Base-by-base conservation (phyloP, 2,888 invertebrate genomes). In the Drosophila greeni region DNA sequence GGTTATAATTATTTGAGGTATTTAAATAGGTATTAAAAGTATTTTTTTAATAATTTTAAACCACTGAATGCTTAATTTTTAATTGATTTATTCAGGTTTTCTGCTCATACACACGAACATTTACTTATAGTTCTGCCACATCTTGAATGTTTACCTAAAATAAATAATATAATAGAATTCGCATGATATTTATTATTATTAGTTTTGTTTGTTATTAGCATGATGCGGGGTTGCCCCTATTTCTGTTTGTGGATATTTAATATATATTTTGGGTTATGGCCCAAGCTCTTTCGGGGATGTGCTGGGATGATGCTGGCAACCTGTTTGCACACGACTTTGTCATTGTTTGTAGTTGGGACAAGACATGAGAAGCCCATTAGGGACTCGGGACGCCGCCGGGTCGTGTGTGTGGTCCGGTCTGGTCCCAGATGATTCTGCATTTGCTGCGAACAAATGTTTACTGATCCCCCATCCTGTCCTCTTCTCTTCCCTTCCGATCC, bases 351-450 rank as follows among this genome's bases (percentile, higher is more conserved):
- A 12, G 52, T 20, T 20, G 51, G 37, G 37, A 37, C 26, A 36
- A 52, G 53, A 56, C 55, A 56, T 14, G 53, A 29, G 55, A 56
- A 52, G 53, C 36, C 52, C 55, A 56, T 56, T 56, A 56, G 55
- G 55, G 26, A 37, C 20, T 16, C 14, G n/a, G 52, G 8, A 29
- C 7, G 36, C 26, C 36, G 36, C 9, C 34, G 26, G 34, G 18
- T 49, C 33, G 36, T 55, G 55, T 12, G 36, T 55, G 55, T 37
- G 55, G 55, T 54, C 49, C 8, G 40, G 14, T 20, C 29, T n/a
- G 26, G 9, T 47, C 47, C 31, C 33, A 48, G 12, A 52, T 36
- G 36, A 29, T 33, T 56, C 16, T 39, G 7, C 43, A 26, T 40
- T 58, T 66, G 33, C 34, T 12, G 48, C 20, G 20, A 36, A 31